These are phyloP conservation scores for Listrodromus nycthemerus DNA, from an alignment of 2,888 invertebrate genomes.

Conservation along the genomic window DNA sequence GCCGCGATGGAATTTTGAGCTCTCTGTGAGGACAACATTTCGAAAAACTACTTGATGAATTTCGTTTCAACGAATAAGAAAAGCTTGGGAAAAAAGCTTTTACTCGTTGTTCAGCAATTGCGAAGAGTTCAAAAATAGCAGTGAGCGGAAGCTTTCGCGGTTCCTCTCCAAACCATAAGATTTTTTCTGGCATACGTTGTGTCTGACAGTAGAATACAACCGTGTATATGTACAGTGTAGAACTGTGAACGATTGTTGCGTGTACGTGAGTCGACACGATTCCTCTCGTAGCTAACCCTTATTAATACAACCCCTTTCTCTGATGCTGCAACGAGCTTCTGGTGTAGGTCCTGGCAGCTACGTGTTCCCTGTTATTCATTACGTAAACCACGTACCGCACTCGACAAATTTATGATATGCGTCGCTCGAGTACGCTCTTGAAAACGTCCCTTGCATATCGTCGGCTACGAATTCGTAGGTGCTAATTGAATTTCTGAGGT, in stretches of 20 bases:
- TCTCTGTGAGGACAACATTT: not conserved
- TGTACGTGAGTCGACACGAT: constrained; percentile 37
- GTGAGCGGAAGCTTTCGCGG: not conserved
- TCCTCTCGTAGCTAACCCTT: constrained; percentile 49
- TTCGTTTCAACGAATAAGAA: not conserved
- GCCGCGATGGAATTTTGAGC: not conserved
- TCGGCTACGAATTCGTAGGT: constrained; percentile 20
- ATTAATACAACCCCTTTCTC: constrained; percentile 57
- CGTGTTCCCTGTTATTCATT: constrained; percentile 59
- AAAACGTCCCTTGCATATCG: constrained; percentile 54
- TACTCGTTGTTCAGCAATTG: not conserved
- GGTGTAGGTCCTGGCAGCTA: constrained; percentile 41
- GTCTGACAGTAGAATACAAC: constrained; percentile 3
- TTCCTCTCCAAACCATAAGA: not conserved
- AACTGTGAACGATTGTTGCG: not conserved
- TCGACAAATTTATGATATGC: constrained; percentile 54
- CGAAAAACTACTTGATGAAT: not conserved
- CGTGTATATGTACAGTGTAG: not conserved
- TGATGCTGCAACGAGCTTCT: constrained; percentile 33
- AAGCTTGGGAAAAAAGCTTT: not conserved
- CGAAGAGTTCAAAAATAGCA: not conserved
- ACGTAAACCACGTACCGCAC: constrained; percentile 47
- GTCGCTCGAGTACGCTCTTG: constrained; percentile 37
- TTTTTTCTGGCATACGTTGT: constrained; percentile 47
- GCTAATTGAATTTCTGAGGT: constrained; percentile 46